Evolutionary conservation across 2,888 invertebrate species (phyloP).

Genomic region (Orchestes rusci): DNA sequence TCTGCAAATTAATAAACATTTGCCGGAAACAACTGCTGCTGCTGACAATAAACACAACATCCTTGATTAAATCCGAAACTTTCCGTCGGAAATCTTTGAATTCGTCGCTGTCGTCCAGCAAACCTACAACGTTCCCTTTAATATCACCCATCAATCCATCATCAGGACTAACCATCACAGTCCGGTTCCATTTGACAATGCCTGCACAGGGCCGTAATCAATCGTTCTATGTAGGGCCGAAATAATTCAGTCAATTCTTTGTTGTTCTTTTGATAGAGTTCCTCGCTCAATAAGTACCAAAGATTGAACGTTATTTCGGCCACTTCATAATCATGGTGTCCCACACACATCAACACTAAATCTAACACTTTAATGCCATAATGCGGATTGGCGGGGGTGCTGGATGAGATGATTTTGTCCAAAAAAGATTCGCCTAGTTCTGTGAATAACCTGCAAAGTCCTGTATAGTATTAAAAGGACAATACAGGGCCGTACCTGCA

Average conservation of each 20-base stretch:
- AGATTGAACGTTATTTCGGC: slow-evolving; percentile 89
- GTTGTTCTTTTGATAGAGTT: slow-evolving; percentile 81
- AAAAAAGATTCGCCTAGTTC: slow-evolving; percentile 89
- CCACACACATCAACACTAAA: slow-evolving; percentile 83
- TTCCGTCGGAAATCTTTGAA: slow-evolving; percentile 78
- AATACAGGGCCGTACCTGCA: slow-evolving; percentile 51
- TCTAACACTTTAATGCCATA: slow-evolving; percentile 81
- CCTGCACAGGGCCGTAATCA: slow-evolving; percentile 78
- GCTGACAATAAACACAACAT: slow-evolving; percentile 94
- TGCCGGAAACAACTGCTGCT: slow-evolving; percentile 87
- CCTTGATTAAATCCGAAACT: slow-evolving; percentile 90
- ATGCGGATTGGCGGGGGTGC: slow-evolving; percentile 54
- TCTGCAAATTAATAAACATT: slow-evolving; percentile 74
- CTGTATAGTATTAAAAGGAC: slow-evolving; percentile 1
- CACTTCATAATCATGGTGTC: slow-evolving; percentile 92
- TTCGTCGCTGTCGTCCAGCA: slow-evolving; percentile 77
- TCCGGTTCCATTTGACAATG: slow-evolving; percentile 97
- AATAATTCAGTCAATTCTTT: slow-evolving; percentile 75
- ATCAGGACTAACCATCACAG: slow-evolving; percentile 65
- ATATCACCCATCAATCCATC: no score
- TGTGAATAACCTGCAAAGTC: slow-evolving; percentile 68
- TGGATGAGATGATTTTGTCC: slow-evolving; percentile 66
- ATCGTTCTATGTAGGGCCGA: slow-evolving; percentile 81
- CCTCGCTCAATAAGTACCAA: slow-evolving; percentile 94
- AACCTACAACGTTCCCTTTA: slow-evolving; percentile 14